Evolutionary conservation across 2,113 vertebrate species (phyloP).

Genomic region (Mormyrus iriodes): DNA sequence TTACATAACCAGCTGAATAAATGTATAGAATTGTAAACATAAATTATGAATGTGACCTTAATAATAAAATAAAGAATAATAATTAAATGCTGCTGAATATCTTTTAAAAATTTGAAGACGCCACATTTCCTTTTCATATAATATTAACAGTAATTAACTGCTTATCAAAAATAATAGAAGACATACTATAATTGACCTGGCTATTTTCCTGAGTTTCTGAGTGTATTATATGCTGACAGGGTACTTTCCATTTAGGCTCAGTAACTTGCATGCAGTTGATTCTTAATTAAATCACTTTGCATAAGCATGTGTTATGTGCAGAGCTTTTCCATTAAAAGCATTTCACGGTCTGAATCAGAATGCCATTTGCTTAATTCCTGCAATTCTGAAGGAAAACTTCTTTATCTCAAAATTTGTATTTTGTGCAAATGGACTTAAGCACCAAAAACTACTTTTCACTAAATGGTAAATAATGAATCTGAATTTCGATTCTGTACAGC

Average conservation of each 20-base stretch:
- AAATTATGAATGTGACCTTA: background rate
- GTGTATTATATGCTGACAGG: background rate
- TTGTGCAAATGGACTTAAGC: background rate
- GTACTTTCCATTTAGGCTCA: background rate
- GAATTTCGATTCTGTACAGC: background rate
- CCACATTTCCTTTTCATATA: background rate
- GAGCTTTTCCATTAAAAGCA: background rate
- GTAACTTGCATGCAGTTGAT: constrained; percentile 1
- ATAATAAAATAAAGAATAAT: background rate
- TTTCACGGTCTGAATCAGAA: background rate
- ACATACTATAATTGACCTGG: background rate
- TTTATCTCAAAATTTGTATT: background rate
- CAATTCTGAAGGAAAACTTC: background rate
- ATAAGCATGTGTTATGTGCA: background rate
- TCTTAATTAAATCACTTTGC: background rate
- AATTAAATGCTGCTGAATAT: background rate
- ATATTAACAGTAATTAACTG: background rate
- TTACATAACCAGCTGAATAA: background rate
- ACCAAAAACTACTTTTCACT: background rate
- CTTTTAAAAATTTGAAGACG: background rate
- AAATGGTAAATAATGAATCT: background rate
- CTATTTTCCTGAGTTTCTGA: background rate
- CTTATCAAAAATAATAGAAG: background rate
- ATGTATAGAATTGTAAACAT: background rate
- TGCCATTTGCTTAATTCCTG: background rate